phyloP scores from a whole-genome alignment of 2,113 vertebrate genomes.

The Turdus rufiventris region DNA sequence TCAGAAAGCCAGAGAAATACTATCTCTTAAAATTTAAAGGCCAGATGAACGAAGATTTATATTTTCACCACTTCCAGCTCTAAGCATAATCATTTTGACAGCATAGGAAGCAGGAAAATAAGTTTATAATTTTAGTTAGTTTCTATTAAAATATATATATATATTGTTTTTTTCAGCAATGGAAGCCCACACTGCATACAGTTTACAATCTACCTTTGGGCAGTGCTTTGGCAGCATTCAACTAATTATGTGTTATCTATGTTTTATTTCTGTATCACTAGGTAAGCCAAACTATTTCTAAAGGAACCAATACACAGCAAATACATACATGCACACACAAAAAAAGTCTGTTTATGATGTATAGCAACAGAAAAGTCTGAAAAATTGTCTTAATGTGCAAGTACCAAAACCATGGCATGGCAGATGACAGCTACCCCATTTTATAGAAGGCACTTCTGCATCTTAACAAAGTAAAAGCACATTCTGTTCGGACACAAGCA shows the following conservation, averaged over 20 bases:
- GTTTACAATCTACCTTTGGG: not conserved
- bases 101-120: not conserved
- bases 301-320: slow-evolving; percentile 28
- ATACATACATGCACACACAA: not conserved
- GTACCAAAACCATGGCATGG: not conserved
- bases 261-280: slow-evolving; percentile 16
- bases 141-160: not conserved
- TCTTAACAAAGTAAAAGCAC: not conserved
- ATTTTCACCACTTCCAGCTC: not conserved
- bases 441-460: not conserved
- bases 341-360: not conserved
- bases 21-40: not conserved
- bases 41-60: not conserved
- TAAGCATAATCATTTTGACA: not conserved
- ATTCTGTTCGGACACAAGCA: not conserved
- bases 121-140: not conserved
- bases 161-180: not conserved
- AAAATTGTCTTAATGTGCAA: slow-evolving; percentile 11
- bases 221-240: slow-evolving; percentile 3
- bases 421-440: not conserved
- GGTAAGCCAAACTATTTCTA: slow-evolving; percentile 43
- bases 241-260: slow-evolving; percentile 10
- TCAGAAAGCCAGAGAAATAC: not conserved
- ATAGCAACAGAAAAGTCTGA: not conserved
- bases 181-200: not conserved